Evolutionary conservation across 2,113 vertebrate species (phyloP), one percentile per base, ranked within the genome.

Genomic region (Empidonax alnorum): DNA sequence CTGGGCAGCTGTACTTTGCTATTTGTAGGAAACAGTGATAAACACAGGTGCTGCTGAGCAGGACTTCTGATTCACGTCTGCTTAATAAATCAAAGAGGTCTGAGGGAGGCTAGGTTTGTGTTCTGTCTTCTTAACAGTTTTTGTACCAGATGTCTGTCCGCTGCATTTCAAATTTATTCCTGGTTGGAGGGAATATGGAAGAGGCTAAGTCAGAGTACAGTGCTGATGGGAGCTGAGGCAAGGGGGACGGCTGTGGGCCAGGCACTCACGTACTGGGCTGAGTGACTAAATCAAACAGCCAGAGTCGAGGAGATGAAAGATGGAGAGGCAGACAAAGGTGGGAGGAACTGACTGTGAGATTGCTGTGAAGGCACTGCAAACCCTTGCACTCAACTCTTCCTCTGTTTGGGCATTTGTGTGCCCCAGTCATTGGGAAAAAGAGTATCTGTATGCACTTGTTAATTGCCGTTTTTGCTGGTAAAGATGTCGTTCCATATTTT

Each of bases 361-460:
- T 76, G 3, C 0, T 12, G 2, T 44, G 65, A 44, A 67, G 63
- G 58, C 52, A 19, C 59, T 39, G 21, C 41, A 37, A 11, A 30
- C 27, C 33, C 37, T 31, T 65, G 37, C 56, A 28, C 19, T 10
- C 5, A 19, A 7, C 30, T 12, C 1, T 25, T 68, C 18, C 23
- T 76, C 61, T 72, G 56, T 24, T 39, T 25, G 30, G 33, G 35
- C 14, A 5, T 56, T 61, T 21, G 33, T 9, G 30, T 19, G 27
- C 65, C 24, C 4, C 30, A 6, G 37, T 46, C 4, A 0, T 4
- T 28, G 37, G 7, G 71, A 19, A 22, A 41, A 28, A 20, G 44
- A 21, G 4, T 8, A 6, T 49, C 50, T 31, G 30, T 23, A 5
- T 0, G 0, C 9, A 1, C 21, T 21, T 1, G 2, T 16, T 53